Conservation (phyloP, 1,140 invertebrate genomes). For the Drosophila athabasca region DNA sequence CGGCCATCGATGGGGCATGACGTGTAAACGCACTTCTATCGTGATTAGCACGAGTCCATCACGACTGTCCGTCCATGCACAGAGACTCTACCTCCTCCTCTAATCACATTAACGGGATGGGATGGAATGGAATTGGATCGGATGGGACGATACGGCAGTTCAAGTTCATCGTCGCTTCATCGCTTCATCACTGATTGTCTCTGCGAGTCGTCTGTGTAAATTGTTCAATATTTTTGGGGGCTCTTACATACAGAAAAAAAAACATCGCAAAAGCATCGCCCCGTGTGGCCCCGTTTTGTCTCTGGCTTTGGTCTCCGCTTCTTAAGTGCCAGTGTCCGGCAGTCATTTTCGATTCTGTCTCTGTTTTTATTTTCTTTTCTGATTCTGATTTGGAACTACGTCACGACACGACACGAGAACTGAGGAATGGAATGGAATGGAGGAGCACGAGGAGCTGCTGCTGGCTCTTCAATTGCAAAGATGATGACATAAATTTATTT, state of each 20-base stretch:
- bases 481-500: constrained; percentile 66
- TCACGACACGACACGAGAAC: constrained; percentile 34
- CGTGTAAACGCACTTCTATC: constrained; percentile 41
- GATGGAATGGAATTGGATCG: too few species aligned
- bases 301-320: constrained; percentile 21
- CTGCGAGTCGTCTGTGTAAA: constrained; percentile 33
- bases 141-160: constrained; percentile 3
- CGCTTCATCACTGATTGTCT: constrained; percentile 20
- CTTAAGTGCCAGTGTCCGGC: constrained; percentile 55
- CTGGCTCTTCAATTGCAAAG: constrained; percentile 50
- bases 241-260: constrained; percentile 34
- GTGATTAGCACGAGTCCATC: constrained; percentile 48
- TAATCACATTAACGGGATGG: constrained; percentile 18
- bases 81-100: constrained; percentile 10
- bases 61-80: constrained; percentile 16
- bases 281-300: constrained; percentile 31
- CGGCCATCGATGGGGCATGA: constrained; percentile 10
- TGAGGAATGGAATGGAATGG: too few species aligned
- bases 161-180: constrained; percentile 23
- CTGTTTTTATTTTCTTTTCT: constrained; percentile 31
- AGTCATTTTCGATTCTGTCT: constrained; percentile 6
- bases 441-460: background rate
- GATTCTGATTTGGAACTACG: constrained; percentile 55
- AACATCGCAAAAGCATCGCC: constrained; percentile 7
- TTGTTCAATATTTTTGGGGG: constrained; percentile 24